These are phyloP conservation scores for Dendroctonus valens DNA, from an alignment of 1,140 invertebrate genomes.

Conservation along the genomic window DNA sequence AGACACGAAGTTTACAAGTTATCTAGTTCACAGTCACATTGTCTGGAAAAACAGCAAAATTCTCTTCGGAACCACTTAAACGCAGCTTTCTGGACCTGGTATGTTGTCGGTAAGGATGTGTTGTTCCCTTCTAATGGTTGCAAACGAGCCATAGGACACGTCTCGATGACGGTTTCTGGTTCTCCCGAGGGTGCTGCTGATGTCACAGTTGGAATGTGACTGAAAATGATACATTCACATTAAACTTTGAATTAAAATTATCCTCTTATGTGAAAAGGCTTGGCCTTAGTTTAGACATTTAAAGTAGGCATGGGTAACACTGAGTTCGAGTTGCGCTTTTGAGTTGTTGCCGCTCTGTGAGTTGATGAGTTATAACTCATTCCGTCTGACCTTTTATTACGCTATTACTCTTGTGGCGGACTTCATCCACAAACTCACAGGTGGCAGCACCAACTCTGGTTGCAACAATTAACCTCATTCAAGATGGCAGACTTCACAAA, in stretches of 20 bases:
- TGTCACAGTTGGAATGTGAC: slow-evolving; percentile 33
- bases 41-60: background rate
- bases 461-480: too few species aligned
- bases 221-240: slow-evolving; percentile 17
- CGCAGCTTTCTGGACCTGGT: slow-evolving; percentile 74
- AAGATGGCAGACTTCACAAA: too few species aligned
- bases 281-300: too few species aligned
- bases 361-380: too few species aligned
- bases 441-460: too few species aligned
- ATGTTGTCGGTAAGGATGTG: slow-evolving; percentile 70
- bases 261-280: background rate
- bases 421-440: too few species aligned
- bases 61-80: slow-evolving; percentile 53
- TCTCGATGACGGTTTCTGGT: slow-evolving; percentile 43
- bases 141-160: slow-evolving; percentile 45
- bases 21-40: background rate
- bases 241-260: background rate
- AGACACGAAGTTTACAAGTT: background rate
- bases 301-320: too few species aligned
- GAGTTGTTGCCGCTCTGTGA: too few species aligned
- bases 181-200: slow-evolving; percentile 44
- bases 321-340: too few species aligned
- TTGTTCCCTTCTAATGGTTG: slow-evolving; percentile 50
- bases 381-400: too few species aligned
- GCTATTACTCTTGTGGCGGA: too few species aligned